Conservation (phyloP, 2,888 invertebrate genomes). For the Andrena marginata region DNA sequence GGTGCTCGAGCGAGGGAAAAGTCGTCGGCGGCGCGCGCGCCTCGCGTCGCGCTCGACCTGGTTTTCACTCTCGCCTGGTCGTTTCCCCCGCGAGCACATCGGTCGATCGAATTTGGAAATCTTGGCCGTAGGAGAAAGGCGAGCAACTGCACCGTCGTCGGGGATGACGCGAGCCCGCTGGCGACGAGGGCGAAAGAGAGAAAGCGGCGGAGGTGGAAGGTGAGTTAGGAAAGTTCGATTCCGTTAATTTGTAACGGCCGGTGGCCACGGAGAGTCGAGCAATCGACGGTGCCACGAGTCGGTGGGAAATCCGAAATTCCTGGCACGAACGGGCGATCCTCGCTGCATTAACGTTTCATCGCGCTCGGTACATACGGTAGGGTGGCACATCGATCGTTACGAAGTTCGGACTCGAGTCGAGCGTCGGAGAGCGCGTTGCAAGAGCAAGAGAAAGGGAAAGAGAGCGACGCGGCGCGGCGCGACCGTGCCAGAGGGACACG, state of each 20-base stretch:
- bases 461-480: neutral
- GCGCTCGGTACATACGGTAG: constrained; percentile 72
- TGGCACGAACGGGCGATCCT: constrained; percentile 75
- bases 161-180: neutral
- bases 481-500: constrained; percentile 29
- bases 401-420: constrained; percentile 72
- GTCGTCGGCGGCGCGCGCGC: neutral
- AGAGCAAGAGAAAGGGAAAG: constrained; percentile 31
- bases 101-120: constrained; percentile 13
- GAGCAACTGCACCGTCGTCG: neutral
- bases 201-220: neutral
- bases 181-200: neutral
- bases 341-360: constrained; percentile 80
- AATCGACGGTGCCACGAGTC: constrained; percentile 61
- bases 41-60: neutral
- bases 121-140: neutral
- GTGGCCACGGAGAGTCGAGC: constrained; percentile 50
- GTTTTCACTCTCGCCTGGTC: neutral
- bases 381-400: constrained; percentile 78
- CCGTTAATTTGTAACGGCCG: constrained; percentile 64
- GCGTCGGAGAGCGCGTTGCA: constrained; percentile 51
- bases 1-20: no score
- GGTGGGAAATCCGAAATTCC: constrained; percentile 74
- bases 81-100: constrained; percentile 32
- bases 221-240: constrained; percentile 31